These are phyloP conservation scores for Dipodomys merriami DNA, from an alignment of 2,113 vertebrate species.

Conservation along the genomic window DNA sequence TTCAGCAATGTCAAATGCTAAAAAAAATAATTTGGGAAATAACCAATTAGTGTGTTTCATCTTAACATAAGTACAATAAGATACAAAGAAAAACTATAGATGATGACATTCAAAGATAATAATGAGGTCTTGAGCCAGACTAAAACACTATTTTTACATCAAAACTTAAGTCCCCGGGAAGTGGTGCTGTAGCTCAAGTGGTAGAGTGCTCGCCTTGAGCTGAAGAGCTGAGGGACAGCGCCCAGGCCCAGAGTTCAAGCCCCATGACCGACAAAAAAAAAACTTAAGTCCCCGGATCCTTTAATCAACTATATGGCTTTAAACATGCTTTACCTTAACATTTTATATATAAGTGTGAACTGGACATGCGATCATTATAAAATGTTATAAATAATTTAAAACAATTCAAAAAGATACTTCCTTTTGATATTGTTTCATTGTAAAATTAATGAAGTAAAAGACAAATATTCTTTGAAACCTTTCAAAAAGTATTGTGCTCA, in stretches of 20 bases:
- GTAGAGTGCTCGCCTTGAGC: too few relatives aligned
- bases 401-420: neutral
- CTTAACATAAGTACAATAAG: neutral
- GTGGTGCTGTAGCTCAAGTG: too few relatives aligned
- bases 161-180: neutral
- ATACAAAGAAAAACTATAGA: neutral
- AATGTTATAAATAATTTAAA: neutral
- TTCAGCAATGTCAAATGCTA: neutral
- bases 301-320: too few relatives aligned
- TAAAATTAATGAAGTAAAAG: neutral
- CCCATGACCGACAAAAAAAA: too few relatives aligned
- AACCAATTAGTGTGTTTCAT: neutral
- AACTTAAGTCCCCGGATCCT: too few relatives aligned
- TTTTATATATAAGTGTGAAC: neutral
- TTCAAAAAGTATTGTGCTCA: neutral
- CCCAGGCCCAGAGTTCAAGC: too few relatives aligned
- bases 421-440: neutral
- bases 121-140: neutral
- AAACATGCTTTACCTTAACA: neutral
- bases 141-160: neutral
- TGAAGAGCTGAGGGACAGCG: too few relatives aligned
- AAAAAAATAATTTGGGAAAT: neutral
- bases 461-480: too few relatives aligned
- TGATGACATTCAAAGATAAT: neutral
- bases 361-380: neutral